Base-by-base conservation (phyloP, 2,113 vertebrate species). In the Nerophis lumbriciformis region DNA sequence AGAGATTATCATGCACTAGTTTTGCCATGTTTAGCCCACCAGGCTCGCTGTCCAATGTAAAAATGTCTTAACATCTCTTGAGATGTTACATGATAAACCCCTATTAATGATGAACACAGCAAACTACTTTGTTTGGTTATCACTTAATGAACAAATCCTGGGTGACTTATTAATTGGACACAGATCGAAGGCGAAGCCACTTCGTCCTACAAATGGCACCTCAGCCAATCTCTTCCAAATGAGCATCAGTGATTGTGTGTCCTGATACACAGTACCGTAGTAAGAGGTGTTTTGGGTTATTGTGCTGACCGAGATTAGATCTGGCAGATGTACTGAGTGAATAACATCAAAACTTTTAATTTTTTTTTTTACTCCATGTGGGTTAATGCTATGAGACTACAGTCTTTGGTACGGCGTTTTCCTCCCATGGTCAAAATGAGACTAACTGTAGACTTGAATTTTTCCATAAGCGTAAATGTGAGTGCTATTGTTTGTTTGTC, bases 271-370 rank as follows among this genome's bases (percentile, higher is more conserved):
- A 47, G 55, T n/a, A n/a, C n/a, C n/a, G n/a, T 37, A 36, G 55
- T 57, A 54, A 48, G 62, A 61, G 11, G 65, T 5, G 8, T 6
- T 10, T 39, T 19, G 37, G n/a, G 36, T 39, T 39, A 37, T 54
- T 15, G 16, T 53, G 21, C 69, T 62, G 73, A 78, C 49, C 60
- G 56, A 66, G 67, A 79, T 85, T 75, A 57, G 50, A 57, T 21
- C 59, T 73, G 57, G 59, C 21, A 21, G 50, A 65, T 54, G 47
- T 37, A 64, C 58, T 65, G 69, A 50, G 66, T 68, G 61, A 74
- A 36, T 74, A 48, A 16, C 53, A 64, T 62, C 59, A 75, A 58
- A 58, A 59, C 59, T 63, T 39, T 44, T 63, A 57, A 9, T 55
- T 48, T 65, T 9, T 53, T 65, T 64, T 54, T n/a, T 53, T 49